Percentiles rank a stretch among this genome's conserved stretches.
These are phyloP conservation scores for Rhagonycha lutea DNA, from an alignment of 2,888 invertebrate genomes.

Conservation along the genomic window DNA sequence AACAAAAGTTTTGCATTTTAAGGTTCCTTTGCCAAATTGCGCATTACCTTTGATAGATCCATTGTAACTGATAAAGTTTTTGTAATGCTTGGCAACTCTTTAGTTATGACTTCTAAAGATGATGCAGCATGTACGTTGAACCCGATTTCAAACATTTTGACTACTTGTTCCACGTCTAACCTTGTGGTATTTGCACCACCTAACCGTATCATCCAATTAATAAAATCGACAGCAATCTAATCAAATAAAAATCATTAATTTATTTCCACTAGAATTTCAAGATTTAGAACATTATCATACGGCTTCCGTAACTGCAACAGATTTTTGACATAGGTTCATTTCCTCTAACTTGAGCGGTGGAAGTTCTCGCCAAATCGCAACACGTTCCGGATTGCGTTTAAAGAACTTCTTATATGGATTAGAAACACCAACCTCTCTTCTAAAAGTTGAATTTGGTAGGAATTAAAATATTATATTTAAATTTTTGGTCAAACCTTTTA, in stretches of 20 bases:
- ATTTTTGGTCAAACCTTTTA: not conserved
- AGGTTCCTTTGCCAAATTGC: not conserved
- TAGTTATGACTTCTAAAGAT: conserved; percentile 59
- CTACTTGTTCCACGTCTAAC: conserved; percentile 45
- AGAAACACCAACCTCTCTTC: conserved; percentile 30
- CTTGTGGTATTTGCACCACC: conserved; percentile 44
- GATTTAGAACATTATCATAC: conserved; percentile 23
- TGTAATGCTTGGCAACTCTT: conserved; percentile 64
- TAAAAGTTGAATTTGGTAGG: not conserved
- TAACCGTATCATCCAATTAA: conserved; percentile 48
- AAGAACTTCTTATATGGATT: conserved; percentile 50
- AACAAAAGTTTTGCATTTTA: not conserved
- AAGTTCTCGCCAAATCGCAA: conserved; percentile 49
- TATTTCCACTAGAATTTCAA: not conserved
- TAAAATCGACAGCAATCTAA: conserved; percentile 51
- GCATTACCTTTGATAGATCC: conserved; percentile 56
- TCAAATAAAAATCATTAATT: not conserved
- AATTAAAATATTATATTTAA: not conserved
- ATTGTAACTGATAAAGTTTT: conserved; percentile 59
- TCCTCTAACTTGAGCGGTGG: conserved; percentile 47
- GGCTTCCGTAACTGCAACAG: conserved; percentile 46
- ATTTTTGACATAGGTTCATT: conserved; percentile 49
- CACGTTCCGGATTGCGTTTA: conserved; percentile 44
- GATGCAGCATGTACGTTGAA: conserved; percentile 62
- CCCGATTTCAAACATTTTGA: conserved; percentile 58